These are phyloP conservation scores for Chymomyza costata DNA, from an alignment of 1,140 invertebrate species.

Conservation along the genomic window DNA sequence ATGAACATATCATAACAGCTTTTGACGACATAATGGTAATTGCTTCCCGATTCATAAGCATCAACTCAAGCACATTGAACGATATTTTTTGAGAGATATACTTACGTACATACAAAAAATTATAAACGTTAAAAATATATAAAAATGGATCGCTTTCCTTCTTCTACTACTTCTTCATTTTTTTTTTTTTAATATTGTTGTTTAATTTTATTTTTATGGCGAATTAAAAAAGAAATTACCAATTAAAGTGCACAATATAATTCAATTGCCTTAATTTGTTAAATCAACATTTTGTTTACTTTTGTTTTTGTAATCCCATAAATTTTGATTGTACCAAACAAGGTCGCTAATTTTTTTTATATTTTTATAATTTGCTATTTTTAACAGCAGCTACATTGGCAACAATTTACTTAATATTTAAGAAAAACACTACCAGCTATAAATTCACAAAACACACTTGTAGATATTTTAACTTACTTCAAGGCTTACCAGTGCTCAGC, in stretches of 20 bases:
- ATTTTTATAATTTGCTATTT: constrained; percentile 12
- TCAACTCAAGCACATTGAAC: constrained; percentile 30
- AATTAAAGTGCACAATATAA: constrained; percentile 40
- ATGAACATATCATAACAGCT: constrained; percentile 43
- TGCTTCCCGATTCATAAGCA: constrained; percentile 55
- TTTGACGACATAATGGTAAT: constrained; percentile 67
- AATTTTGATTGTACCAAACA: constrained; percentile 43
- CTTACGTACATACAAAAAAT: background rate
- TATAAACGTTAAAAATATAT: too few relatives aligned
- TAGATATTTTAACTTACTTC: too few relatives aligned
- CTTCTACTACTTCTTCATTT: too few relatives aligned
- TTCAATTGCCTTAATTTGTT: constrained; percentile 32
- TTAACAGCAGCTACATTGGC: too few relatives aligned
- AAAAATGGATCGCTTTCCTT: too few relatives aligned
- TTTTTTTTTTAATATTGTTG: too few relatives aligned
- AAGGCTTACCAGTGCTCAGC: constrained; percentile 48
- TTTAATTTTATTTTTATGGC: too few relatives aligned
- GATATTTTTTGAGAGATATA: too few relatives aligned
- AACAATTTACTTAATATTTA: too few relatives aligned
- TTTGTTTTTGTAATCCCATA: constrained; percentile 39
- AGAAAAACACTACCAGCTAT: too few relatives aligned
- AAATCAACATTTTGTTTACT: constrained; percentile 7
- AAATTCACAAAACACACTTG: too few relatives aligned
- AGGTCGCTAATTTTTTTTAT: constrained; percentile 40
- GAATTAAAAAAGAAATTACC: constrained; percentile 60